A percentile compares a stretch with the other conserved stretches of the same genome.
Evolutionary conservation across 2,797 vertebrate genomes (phyloP).

Genomic region (Danio aesculapii): DNA sequence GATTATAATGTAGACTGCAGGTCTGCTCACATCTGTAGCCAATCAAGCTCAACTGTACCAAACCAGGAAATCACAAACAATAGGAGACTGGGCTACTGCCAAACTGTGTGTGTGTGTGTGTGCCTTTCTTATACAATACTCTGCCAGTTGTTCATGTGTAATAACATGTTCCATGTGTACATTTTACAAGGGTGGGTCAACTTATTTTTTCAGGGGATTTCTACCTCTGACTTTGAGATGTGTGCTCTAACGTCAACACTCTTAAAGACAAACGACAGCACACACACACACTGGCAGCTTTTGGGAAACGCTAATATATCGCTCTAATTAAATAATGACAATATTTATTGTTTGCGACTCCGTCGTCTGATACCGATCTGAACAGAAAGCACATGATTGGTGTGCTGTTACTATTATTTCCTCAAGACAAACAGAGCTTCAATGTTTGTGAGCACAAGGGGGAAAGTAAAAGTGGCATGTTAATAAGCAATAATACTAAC

Average conservation of each 20-base stretch:
- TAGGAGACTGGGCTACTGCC: conserved; percentile 45
- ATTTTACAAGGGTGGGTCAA: not conserved
- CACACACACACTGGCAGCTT: not conserved
- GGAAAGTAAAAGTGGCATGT: not conserved
- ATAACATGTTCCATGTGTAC: not conserved
- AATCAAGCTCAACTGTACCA: conserved; percentile 38
- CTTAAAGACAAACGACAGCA: not conserved
- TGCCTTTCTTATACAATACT: not conserved
- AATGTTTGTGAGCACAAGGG: too few relatives aligned
- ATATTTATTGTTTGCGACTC: not conserved
- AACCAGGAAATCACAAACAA: conserved; percentile 57
- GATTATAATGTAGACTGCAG: conserved; percentile 43
- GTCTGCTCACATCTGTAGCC: conserved; percentile 56
- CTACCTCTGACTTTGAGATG: not conserved
- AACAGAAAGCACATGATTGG: not conserved
- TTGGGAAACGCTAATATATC: not conserved
- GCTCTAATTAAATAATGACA: not conserved
- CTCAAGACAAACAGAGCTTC: not conserved
- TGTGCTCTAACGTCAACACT: not conserved
- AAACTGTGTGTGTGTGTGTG: not conserved
- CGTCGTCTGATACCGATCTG: not conserved
- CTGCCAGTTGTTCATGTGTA: conserved; percentile 8
- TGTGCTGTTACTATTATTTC: not conserved
- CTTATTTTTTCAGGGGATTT: not conserved
- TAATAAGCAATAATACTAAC: not conserved